Conservation (phyloP, 2,888 invertebrate species). For the Neocrepidodera transversa region DNA sequence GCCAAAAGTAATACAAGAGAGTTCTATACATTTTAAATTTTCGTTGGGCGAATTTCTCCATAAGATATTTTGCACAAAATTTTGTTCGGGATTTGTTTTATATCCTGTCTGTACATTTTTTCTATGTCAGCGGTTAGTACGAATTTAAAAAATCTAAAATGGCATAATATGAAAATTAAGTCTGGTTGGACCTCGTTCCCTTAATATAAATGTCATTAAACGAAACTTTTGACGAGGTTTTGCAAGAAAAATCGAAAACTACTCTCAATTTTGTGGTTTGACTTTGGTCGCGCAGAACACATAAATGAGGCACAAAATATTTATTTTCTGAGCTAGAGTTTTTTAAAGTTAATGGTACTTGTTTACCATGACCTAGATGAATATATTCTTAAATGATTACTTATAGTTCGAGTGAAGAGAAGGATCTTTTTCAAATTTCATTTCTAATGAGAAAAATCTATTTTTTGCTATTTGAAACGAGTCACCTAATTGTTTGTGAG, state of each 20-base stretch:
- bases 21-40: too few species aligned
- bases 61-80: slow-evolving; percentile 23
- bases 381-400: too few species aligned
- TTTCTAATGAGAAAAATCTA: too few species aligned
- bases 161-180: slow-evolving; percentile 23
- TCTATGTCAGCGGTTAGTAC: slow-evolving; percentile 21
- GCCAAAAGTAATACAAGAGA: too few species aligned
- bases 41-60: slow-evolving; percentile 20
- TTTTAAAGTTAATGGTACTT: too few species aligned
- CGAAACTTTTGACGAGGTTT: slow-evolving; percentile 13
- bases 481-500: too few species aligned
- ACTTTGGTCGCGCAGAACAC: slow-evolving; percentile 29
- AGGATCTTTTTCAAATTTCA: too few species aligned
- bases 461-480: too few species aligned
- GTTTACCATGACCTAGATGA: too few species aligned
- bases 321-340: too few species aligned
- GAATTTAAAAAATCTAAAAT: slow-evolving; percentile 22
- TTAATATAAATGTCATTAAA: slow-evolving; percentile 22
- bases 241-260: slow-evolving; percentile 28
- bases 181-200: slow-evolving; percentile 26
- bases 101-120: slow-evolving; percentile 25
- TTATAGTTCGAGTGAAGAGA: too few species aligned
- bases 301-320: too few species aligned
- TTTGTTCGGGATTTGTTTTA: slow-evolving; percentile 10
- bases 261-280: slow-evolving; percentile 31